Percentiles rank a stretch among this genome's conserved stretches.
phyloP scores from a whole-genome alignment of 2,888 invertebrate genomes.

The Ariolimax columbianus region DNA sequence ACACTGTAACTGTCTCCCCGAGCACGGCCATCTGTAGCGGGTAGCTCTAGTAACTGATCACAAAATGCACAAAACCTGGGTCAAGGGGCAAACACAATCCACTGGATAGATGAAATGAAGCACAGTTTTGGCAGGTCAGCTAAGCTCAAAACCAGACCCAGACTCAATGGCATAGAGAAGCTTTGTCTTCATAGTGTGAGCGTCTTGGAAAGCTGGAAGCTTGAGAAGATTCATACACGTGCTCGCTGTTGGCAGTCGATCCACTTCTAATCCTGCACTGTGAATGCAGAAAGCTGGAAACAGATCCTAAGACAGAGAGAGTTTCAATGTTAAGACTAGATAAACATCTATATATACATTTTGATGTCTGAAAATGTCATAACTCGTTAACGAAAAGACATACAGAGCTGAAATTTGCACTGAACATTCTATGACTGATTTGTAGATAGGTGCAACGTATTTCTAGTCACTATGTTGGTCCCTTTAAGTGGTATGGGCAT shows the following conservation, averaged over 20 bases:
- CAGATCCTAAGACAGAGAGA: slow-evolving; percentile 85
- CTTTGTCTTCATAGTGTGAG: slow-evolving; percentile 88
- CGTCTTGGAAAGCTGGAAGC: slow-evolving; percentile 91
- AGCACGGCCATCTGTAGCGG: neutral
- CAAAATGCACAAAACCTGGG: neutral
- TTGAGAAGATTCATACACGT: slow-evolving; percentile 99
- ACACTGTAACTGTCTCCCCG: neutral
- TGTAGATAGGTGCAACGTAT: too few species aligned
- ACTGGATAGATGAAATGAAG: neutral
- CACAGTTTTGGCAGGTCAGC: slow-evolving; percentile 65
- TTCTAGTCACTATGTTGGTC: too few species aligned
- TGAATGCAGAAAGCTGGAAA: slow-evolving; percentile 98
- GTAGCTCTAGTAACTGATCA: neutral
- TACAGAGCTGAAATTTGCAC: too few species aligned
- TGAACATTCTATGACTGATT: too few species aligned
- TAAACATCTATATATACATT: too few species aligned
- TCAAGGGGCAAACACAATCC: neutral
- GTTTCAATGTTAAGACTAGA: too few species aligned
- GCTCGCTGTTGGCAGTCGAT: slow-evolving; percentile 95
- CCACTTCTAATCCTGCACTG: slow-evolving; percentile 87
- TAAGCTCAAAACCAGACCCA: slow-evolving; percentile 95
- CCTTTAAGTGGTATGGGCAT: too few species aligned
- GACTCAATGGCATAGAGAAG: slow-evolving; percentile 95
- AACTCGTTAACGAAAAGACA: too few species aligned
- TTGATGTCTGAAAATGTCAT: too few species aligned